phyloP scores from a whole-genome alignment of 2,888 invertebrate species.

The Metopia argyrocephala region DNA sequence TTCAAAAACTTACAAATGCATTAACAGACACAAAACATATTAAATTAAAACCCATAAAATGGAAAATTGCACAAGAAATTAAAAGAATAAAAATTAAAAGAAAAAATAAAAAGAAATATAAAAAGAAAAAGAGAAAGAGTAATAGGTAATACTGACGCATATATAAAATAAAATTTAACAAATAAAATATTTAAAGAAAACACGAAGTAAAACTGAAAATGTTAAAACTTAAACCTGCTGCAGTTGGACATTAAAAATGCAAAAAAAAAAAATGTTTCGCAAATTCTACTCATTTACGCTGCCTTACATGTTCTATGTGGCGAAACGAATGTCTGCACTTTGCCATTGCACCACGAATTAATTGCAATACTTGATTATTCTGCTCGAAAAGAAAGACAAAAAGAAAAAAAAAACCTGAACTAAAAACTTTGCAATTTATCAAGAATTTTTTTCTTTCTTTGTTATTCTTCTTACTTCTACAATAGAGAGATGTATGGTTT shows the following conservation, averaged over 20 bases:
- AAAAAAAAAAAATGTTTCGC: constrained; percentile 5
- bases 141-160: too few species aligned
- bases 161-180: not conserved
- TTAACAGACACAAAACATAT: constrained; percentile 17
- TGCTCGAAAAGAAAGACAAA: not conserved
- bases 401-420: not conserved
- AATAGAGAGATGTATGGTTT: constrained; percentile 8
- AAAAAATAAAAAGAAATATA: not conserved
- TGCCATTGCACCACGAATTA: constrained; percentile 66
- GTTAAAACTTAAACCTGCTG: constrained; percentile 35
- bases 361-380: constrained; percentile 70
- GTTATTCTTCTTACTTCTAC: constrained; percentile 7
- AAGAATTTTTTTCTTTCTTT: constrained; percentile 49
- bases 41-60: constrained; percentile 30
- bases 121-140: not conserved
- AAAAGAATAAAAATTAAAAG: not conserved
- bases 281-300: constrained; percentile 62
- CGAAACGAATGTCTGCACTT: constrained; percentile 67
- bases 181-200: not conserved
- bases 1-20: too few species aligned
- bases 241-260: constrained; percentile 21
- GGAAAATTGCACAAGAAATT: not conserved
- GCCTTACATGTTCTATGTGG: constrained; percentile 63
- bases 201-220: not conserved
- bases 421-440: constrained; percentile 67